Evolutionary conservation across 2,888 invertebrate genomes (phyloP), one percentile per base, ranked within the genome.

Genomic region (Erebia epiphron): DNA sequence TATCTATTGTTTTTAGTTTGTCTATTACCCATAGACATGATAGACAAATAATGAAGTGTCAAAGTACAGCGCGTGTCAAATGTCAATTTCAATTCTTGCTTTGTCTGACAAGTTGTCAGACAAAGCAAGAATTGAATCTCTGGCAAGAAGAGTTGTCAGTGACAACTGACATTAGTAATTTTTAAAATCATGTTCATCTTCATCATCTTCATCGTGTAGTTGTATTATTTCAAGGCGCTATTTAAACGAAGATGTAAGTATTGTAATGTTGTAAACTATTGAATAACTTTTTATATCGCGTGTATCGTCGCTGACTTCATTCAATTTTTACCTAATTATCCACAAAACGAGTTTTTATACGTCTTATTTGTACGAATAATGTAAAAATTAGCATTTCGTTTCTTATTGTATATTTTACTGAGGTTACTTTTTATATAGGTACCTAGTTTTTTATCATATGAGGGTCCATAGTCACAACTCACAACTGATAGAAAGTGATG

Each of bases 161-260:
- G 58, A 5, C 1, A 35, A 35, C 7, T 35, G 35, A 35, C 35
- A 35, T 35, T 35, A 35, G 7, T 35, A 35, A 7, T 35, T 35
- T 71, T 85, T 84, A 81, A 84, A 88, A 89, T 89, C 86, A 84
- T 82, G 85, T 85, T 83, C 81, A n/a, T n/a, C n/a, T n/a, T n/a
- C n/a, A 89, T 89, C 86, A 84, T 82, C 85, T 85, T 83, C 81
- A 73, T 79, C 75, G 79, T 75, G 50, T 41, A 43, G 50, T 67
- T 58, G 13, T 68, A 69, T n/a, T 64, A 46, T 50, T 69, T 54
- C 54, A 46, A 46, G 35, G 61, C 65, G 64, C 58, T 72, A 43
- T 68, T 64, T 61, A 60, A 54, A 57, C 60, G 21, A 65, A 64
- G 46, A 35, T 71, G 76, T 76, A 61, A 76, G 76, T 75, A 67